Conservation (phyloP, 2,113 vertebrate genomes). For the Cyprinodon variegatus region DNA sequence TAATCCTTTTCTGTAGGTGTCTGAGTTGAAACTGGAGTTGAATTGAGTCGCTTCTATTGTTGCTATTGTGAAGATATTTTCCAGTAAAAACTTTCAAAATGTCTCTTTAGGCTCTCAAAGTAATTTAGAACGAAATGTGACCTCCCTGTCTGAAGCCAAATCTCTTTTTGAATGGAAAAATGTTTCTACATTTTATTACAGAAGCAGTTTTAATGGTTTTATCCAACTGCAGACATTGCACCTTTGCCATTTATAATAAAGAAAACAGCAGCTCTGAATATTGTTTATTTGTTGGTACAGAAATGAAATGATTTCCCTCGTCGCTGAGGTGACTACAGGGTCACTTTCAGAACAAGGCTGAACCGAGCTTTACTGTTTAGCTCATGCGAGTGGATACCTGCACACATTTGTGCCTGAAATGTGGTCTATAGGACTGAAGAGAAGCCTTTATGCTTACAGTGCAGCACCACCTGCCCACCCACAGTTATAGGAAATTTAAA, state of each 20-base stretch:
- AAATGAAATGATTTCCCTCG: slow-evolving; percentile 2
- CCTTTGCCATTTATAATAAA: not conserved
- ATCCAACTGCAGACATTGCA: not conserved
- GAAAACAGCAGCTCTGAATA: not conserved
- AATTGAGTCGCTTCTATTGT: no score
- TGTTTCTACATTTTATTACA: no score
- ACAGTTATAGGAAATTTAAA: not conserved
- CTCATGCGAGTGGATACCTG: not conserved
- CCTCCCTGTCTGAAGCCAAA: not conserved
- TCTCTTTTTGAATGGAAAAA: not conserved
- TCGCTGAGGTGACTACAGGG: slow-evolving; percentile 9
- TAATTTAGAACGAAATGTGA: not conserved
- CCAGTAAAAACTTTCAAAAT: not conserved
- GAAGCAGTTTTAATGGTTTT: not conserved
- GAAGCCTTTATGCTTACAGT: not conserved
- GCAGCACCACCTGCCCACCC: not conserved
- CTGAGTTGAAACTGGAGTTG: no score
- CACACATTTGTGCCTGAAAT: not conserved
- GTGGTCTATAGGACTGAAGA: not conserved
- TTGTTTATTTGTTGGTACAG: not conserved
- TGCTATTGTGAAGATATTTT: not conserved
- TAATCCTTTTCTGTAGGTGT: no score
- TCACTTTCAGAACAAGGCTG: not conserved
- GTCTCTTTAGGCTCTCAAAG: no score
- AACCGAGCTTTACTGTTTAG: not conserved